Conservation (phyloP, 2,113 vertebrate species). For the Parotia lawesii region DNA sequence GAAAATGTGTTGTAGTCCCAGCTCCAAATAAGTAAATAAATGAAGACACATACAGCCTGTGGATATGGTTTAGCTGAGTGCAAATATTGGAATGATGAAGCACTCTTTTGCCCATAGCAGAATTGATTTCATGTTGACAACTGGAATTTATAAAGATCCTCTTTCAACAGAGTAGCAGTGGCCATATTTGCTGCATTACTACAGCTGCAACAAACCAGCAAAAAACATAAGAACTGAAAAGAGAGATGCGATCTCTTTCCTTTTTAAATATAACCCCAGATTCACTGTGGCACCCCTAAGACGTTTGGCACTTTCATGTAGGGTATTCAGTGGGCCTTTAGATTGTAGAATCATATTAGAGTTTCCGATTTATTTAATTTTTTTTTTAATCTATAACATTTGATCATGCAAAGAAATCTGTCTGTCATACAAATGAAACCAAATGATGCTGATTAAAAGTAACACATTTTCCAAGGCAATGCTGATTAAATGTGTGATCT, state of each 20-base stretch:
- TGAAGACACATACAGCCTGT: constrained; percentile 21
- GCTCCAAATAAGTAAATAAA: constrained; percentile 62
- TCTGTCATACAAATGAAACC: neutral
- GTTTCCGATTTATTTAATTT: neutral
- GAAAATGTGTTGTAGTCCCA: constrained; percentile 23
- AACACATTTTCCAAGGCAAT: neutral
- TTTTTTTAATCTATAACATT: neutral
- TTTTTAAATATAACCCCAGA: neutral
- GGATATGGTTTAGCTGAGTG: constrained; percentile 62
- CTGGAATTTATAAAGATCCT: constrained; percentile 47
- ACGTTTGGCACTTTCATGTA: neutral
- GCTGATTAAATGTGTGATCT: neutral
- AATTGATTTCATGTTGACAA: constrained; percentile 65
- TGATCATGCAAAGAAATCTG: neutral
- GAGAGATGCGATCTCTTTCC: constrained; percentile 8
- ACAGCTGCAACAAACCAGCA: neutral
- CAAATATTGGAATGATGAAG: constrained; percentile 60
- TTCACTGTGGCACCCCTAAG: neutral
- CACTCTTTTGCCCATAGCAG: constrained; percentile 38
- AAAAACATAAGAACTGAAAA: neutral
- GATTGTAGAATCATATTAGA: neutral
- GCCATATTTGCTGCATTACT: constrained; percentile 22
- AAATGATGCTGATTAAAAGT: neutral
- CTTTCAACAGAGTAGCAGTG: neutral
- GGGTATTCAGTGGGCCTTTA: neutral